phyloP scores from a whole-genome alignment of 2,113 vertebrate species.

The Semicossyphus pulcher region DNA sequence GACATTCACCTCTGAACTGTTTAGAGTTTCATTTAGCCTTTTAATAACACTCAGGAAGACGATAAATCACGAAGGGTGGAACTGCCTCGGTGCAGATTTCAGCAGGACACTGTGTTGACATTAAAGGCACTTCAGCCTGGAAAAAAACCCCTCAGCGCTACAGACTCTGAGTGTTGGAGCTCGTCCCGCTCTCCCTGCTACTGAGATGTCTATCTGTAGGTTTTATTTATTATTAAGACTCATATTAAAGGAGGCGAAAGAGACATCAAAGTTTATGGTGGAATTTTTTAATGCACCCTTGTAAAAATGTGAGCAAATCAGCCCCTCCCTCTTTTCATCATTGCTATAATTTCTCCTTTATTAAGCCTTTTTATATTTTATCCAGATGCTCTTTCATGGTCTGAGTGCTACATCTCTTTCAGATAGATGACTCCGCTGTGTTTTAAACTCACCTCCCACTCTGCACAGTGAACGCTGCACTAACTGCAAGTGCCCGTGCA shows the following conservation, averaged over 20 bases:
- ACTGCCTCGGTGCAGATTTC: constrained; percentile 70
- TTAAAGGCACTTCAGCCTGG: constrained; percentile 77
- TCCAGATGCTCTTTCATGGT: constrained; percentile 23
- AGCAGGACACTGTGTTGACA: constrained; percentile 80
- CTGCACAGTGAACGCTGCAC: constrained; percentile 39
- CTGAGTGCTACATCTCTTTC: constrained; percentile 43
- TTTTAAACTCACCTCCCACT: constrained; percentile 46
- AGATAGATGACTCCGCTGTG: constrained; percentile 30
- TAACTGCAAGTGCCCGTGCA: constrained; percentile 57
- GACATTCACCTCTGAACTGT: constrained; percentile 61
- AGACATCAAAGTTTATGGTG: constrained; percentile 3
- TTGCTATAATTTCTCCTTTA: background rate
- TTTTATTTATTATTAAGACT: constrained; percentile 3
- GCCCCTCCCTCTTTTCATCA: constrained; percentile 11
- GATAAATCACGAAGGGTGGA: constrained; percentile 78
- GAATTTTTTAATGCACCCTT: background rate
- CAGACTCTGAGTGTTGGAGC: constrained; percentile 50
- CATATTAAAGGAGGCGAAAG: constrained; percentile 25
- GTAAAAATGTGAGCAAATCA: constrained; percentile 4
- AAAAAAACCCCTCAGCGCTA: constrained; percentile 46
- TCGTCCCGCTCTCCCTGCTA: constrained; percentile 54
- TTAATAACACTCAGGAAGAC: constrained; percentile 79
- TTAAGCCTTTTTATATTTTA: background rate
- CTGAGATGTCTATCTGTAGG: constrained; percentile 44
- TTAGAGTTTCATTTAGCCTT: constrained; percentile 74